Percentiles rank a stretch among this genome's conserved stretches.
Conservation (phyloP, 2,113 vertebrate species). For the Tursiops truncatus region DNA sequence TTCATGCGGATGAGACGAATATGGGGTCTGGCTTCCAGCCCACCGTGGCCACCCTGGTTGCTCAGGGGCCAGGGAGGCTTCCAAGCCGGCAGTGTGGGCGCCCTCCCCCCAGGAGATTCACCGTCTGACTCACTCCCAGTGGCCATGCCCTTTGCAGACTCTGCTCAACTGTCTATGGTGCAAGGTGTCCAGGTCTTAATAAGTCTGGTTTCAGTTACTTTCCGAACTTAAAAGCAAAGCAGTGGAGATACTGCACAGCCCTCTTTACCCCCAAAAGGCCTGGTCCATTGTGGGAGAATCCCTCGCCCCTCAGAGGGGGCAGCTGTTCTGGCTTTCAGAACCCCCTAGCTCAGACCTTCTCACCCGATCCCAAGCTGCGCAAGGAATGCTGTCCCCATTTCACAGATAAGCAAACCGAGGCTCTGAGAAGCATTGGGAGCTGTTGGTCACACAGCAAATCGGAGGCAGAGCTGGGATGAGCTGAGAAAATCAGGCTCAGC, state of each 20-base stretch:
- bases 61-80: neutral
- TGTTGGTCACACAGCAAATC: rapidly evolving
- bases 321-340: neutral
- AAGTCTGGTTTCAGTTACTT: neutral
- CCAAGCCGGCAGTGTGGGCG: neutral
- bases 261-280: rapidly evolving
- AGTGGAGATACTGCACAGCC: neutral
- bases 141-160: rapidly evolving
- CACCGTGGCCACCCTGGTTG: neutral
- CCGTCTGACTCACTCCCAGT: rapidly evolving
- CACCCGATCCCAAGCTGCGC: too few relatives aligned
- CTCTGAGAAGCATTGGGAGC: rapidly evolving
- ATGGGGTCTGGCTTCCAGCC: neutral
- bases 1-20: rapidly evolving
- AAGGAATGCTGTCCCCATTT: neutral
- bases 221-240: neutral
- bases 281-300: rapidly evolving
- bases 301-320: neutral
- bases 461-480: neutral
- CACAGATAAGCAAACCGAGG: neutral
- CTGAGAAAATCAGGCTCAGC: rapidly evolving
- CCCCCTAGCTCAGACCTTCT: neutral
- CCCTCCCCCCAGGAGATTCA: neutral
- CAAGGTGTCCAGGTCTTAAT: neutral
- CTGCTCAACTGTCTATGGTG: rapidly evolving